Base-by-base conservation (phyloP, 2,888 invertebrate species). In the Lomographa bimaculata region DNA sequence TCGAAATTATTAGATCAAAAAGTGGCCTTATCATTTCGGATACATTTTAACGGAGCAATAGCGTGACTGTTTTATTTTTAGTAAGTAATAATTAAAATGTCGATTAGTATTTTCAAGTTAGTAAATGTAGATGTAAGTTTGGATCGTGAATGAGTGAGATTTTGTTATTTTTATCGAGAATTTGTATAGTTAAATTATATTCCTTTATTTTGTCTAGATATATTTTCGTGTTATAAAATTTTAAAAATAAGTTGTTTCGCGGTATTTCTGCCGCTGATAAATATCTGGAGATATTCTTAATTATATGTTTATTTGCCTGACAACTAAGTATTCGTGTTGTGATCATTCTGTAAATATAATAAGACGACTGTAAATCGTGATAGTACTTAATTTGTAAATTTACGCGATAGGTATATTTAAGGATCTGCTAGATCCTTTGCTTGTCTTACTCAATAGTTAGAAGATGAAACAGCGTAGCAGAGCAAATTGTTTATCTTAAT, bases 321-420 rank as follows among this genome's bases (percentile, higher is more conserved):
- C n/a, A n/a, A n/a, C n/a, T n/a, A n/a, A n/a, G n/a, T n/a, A n/a
- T 36, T 42, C 37, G 30, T 7, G 30, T 43, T 43, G 36, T 43
- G 36, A 43, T 42, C 26, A 16, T 26, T 30, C 6, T 71, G 64
- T 72, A 67, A 55, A 71, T 68, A 71, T 14, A 3, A 14, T 14
- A 14, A 63, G 66, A 58, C 53, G 72, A 81, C 80, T 80, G 80
- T 66, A 66, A 67, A 73, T 66, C 79, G 80, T 83, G 81, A 81
- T 83, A 79, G 82, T 83, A 83, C 82, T 80, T 81, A 84, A 71
- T 18, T 20, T 32, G 60, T 54, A 65, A 59, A 59, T 64, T 4
- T 68, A 57, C 52, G 60, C 68, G 59, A 52, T 71, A 67, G 56
- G 51, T 67, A 61, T 57, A 64, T 61, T 69, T 70, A 68, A 64